Conservation (phyloP, 1,140 invertebrate genomes). For the Apolygus lucorum region DNA sequence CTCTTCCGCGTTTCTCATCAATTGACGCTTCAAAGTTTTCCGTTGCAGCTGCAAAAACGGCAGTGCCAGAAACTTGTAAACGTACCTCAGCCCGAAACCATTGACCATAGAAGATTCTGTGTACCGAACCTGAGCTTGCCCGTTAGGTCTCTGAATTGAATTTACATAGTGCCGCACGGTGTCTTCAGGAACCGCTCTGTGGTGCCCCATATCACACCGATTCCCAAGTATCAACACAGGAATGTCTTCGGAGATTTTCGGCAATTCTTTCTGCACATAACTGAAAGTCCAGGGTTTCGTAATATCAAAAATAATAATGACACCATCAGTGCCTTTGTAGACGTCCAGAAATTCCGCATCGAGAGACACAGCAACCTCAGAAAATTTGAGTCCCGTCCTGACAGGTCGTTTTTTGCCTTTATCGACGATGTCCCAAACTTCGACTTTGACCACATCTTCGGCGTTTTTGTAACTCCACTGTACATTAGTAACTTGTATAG, state of each 20-base stretch:
- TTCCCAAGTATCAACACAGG: conserved; percentile 88
- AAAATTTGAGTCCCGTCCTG: conserved; percentile 69
- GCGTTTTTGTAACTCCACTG: conserved; percentile 97
- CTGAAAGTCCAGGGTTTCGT: conserved; percentile 96
- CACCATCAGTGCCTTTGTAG: conserved; percentile 88
- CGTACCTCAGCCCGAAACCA: conserved; percentile 85
- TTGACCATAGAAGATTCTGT: conserved; percentile 93
- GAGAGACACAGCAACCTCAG: conserved; percentile 58
- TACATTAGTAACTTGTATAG: conserved; percentile 92
- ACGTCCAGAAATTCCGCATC: conserved; percentile 96
- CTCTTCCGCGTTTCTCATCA: conserved; percentile 81
- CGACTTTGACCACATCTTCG: conserved; percentile 94
- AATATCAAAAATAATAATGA: conserved; percentile 87
- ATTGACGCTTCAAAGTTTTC: conserved; percentile 73
- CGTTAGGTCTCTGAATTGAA: conserved; percentile 39
- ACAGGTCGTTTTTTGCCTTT: conserved; percentile 69
- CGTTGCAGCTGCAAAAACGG: conserved; percentile 88
- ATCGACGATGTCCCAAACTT: conserved; percentile 98
- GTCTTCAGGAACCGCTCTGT: conserved; percentile 65
- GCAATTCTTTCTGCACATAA: conserved; percentile 83
- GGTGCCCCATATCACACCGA: conserved; percentile 92
- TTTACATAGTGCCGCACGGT: conserved; percentile 5
- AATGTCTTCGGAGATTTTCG: conserved; percentile 74
- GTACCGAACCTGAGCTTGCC: conserved; percentile 62
- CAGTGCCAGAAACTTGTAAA: conserved; percentile 94